These are phyloP conservation scores for Paramormyrops kingsleyae DNA, from an alignment of 2,113 vertebrate species.

Conservation along the genomic window DNA sequence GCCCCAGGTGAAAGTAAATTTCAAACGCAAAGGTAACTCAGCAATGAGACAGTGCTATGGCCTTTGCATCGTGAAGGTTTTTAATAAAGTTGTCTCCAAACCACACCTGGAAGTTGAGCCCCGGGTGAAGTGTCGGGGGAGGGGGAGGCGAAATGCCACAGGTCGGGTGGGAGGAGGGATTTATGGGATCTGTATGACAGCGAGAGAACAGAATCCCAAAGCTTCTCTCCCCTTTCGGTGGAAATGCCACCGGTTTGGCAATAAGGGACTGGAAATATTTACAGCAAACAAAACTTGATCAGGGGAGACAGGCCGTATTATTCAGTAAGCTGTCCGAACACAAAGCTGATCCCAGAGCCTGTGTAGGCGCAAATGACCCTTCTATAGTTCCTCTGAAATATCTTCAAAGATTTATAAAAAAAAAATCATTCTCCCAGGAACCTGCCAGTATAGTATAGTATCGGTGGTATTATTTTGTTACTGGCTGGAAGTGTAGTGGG, in stretches of 20 bases:
- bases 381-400: background rate
- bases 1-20: background rate
- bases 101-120: background rate
- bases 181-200: background rate
- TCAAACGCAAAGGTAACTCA: background rate
- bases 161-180: background rate
- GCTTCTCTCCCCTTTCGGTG: background rate
- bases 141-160: background rate
- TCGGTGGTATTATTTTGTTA: background rate
- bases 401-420: too few relatives aligned
- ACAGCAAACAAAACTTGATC: background rate
- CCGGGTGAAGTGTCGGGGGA: too few relatives aligned
- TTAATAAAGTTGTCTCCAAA: background rate
- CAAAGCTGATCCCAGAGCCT: background rate
- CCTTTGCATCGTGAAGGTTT: background rate
- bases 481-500: background rate
- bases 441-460: background rate
- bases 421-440: background rate
- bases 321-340: background rate
- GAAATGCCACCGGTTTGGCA: conserved; percentile 9
- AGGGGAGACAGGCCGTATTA: background rate
- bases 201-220: background rate
- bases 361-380: background rate
- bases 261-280: background rate
- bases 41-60: background rate